A percentile compares a stretch with the other conserved stretches of the same genome.
phyloP scores from a whole-genome alignment of 2,888 invertebrate genomes.

The Gandaritis pyraliata region DNA sequence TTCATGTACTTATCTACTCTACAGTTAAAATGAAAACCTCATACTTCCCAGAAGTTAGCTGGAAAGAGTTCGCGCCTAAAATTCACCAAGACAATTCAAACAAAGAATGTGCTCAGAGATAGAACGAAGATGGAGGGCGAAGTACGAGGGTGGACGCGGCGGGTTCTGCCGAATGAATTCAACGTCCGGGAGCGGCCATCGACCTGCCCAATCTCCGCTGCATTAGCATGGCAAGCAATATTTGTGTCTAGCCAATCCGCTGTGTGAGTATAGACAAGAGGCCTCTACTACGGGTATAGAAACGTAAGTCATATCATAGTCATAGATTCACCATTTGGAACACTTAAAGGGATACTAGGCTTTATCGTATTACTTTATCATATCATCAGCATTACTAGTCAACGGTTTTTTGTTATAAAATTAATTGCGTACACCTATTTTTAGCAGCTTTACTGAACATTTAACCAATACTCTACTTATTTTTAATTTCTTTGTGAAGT shows the following conservation, averaged over 20 bases:
- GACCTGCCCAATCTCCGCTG: slow-evolving; percentile 85
- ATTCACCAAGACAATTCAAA: slow-evolving; percentile 19
- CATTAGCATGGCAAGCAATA: slow-evolving; percentile 85
- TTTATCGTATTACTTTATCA: too few species aligned
- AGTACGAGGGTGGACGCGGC: slow-evolving; percentile 69
- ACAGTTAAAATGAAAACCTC: too few species aligned
- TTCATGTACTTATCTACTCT: too few species aligned
- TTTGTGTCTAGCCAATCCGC: slow-evolving; percentile 72
- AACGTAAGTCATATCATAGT: slow-evolving; percentile 6
- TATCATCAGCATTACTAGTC: too few species aligned
- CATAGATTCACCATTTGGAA: too few species aligned
- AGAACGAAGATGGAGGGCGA: slow-evolving; percentile 54
- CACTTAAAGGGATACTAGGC: too few species aligned
- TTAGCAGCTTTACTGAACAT: too few species aligned
- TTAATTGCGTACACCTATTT: too few species aligned
- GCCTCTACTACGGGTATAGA: slow-evolving; percentile 37
- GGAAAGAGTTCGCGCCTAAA: slow-evolving; percentile 9
- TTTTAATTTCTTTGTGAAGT: too few species aligned
- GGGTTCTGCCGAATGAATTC: slow-evolving; percentile 81
- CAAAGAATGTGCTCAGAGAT: slow-evolving; percentile 29
- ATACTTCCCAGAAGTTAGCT: neutral
- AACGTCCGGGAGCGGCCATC: slow-evolving; percentile 83
- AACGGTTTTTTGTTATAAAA: too few species aligned
- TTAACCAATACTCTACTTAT: too few species aligned
- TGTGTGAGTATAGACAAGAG: slow-evolving; percentile 56